These are phyloP conservation scores for Clavelina lepadiformis DNA, from an alignment of 23 tunicate species.

Conservation along the genomic window DNA sequence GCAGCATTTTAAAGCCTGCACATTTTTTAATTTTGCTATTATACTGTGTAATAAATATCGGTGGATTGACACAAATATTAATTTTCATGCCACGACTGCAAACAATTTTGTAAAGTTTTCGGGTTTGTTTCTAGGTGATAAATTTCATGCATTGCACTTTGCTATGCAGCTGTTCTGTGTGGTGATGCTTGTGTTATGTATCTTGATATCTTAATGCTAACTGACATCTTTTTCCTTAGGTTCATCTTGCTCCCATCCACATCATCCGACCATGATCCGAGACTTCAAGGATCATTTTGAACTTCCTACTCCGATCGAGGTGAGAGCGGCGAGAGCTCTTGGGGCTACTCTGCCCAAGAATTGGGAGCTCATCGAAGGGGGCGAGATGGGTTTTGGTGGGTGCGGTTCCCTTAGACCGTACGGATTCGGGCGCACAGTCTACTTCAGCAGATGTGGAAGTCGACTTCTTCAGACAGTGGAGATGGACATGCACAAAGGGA, in stretches of 20 bases:
- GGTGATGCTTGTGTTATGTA: too few species aligned
- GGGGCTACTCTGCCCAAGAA: neutral
- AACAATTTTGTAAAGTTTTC: neutral
- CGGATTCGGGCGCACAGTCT: slow-evolving; percentile 63
- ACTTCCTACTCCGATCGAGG: neutral
- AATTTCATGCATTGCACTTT: too few species aligned
- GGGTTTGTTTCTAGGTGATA: neutral
- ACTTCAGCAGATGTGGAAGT: slow-evolving; percentile 58
- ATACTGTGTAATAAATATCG: too few species aligned
- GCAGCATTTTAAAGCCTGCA: too few species aligned
- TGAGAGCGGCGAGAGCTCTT: neutral
- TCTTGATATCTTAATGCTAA: too few species aligned
- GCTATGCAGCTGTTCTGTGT: too few species aligned
- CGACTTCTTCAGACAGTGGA: slow-evolving; percentile 62
- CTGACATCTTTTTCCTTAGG: slow-evolving; percentile 33
- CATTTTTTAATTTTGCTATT: too few species aligned
- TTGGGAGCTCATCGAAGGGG: slow-evolving; percentile 61
- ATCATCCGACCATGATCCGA: slow-evolving; percentile 5
- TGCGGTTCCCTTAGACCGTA: slow-evolving; percentile 73
- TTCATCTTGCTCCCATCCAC: slow-evolving; percentile 9
- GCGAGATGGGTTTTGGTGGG: slow-evolving; percentile 57
- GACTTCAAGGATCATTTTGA: slow-evolving; percentile 69
- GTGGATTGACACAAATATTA: too few species aligned
- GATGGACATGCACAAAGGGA: slow-evolving; percentile 55
- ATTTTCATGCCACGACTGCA: neutral